A percentile compares a stretch with the other conserved stretches of the same genome.
Conservation (phyloP, 2,797 vertebrate species). For the Holocentrus rufus region DNA sequence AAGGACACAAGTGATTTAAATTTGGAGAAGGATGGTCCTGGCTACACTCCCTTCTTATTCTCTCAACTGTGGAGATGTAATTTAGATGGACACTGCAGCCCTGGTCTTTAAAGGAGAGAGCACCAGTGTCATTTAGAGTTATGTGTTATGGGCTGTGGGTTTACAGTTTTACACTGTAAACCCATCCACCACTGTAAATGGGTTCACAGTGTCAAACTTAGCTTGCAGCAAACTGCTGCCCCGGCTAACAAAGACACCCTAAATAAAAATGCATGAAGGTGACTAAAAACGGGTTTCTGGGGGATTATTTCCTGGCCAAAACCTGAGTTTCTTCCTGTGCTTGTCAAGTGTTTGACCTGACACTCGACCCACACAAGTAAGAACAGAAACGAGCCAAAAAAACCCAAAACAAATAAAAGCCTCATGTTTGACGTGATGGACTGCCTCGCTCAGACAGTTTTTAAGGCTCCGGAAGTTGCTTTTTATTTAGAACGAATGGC, state of each 20-base stretch:
- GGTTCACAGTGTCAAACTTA: too few species aligned
- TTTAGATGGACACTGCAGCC: neutral
- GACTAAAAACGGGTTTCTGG: neutral
- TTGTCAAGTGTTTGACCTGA: conserved; percentile 27
- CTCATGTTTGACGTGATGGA: conserved; percentile 41
- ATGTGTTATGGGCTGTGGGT: too few species aligned
- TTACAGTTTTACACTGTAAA: too few species aligned
- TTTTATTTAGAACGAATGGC: conserved; percentile 22
- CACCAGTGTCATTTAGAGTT: too few species aligned
- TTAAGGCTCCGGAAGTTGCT: conserved; percentile 20
- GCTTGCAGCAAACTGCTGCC: too few species aligned
- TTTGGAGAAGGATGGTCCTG: neutral
- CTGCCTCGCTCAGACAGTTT: conserved; percentile 31
- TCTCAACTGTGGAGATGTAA: neutral
- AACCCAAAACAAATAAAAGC: conserved; percentile 46
- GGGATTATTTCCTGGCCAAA: too few species aligned
- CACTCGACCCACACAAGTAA: conserved; percentile 28
- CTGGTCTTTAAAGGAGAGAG: neutral
- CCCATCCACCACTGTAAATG: too few species aligned
- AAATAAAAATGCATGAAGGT: too few species aligned
- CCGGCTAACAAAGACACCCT: too few species aligned
- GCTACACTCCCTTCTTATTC: neutral
- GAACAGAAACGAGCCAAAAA: conserved; percentile 32
- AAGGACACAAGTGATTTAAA: conserved; percentile 20
- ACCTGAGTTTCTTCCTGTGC: conserved; percentile 2